A percentile compares a stretch with the other conserved stretches of the same genome.
phyloP scores from a whole-genome alignment of 2,888 invertebrate genomes.

The Drosophila diplacantha region DNA sequence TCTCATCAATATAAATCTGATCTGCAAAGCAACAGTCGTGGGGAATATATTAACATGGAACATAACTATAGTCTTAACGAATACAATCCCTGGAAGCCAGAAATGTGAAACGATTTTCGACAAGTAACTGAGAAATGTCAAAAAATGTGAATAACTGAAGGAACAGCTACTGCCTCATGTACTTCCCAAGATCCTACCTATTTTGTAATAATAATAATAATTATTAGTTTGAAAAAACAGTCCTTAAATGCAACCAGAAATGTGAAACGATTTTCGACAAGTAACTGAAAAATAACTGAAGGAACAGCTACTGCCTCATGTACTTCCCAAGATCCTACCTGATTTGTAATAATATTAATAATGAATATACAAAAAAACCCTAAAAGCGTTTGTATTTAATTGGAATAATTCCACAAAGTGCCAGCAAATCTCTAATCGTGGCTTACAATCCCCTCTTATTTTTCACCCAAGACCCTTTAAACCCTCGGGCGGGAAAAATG shows the following conservation, averaged over 20 bases:
- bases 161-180: neutral
- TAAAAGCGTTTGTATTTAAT: neutral
- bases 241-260: neutral
- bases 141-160: neutral
- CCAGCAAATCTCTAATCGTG: slow-evolving; percentile 5
- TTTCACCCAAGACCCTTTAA: neutral
- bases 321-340: too few relatives aligned
- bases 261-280: neutral
- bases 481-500: neutral
- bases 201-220: neutral
- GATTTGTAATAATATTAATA: neutral
- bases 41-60: neutral
- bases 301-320: neutral
- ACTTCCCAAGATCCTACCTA: too few relatives aligned
- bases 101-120: neutral
- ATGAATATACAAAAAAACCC: too few relatives aligned
- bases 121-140: neutral
- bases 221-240: neutral
- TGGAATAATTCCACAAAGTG: neutral
- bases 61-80: neutral
- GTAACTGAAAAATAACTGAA: neutral
- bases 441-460: slow-evolving; percentile 1
- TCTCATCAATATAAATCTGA: neutral
- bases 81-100: neutral
- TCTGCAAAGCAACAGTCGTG: neutral